These are phyloP conservation scores for Paramormyrops hopkinsi DNA, from an alignment of 2,797 vertebrate species.

Conservation along the genomic window DNA sequence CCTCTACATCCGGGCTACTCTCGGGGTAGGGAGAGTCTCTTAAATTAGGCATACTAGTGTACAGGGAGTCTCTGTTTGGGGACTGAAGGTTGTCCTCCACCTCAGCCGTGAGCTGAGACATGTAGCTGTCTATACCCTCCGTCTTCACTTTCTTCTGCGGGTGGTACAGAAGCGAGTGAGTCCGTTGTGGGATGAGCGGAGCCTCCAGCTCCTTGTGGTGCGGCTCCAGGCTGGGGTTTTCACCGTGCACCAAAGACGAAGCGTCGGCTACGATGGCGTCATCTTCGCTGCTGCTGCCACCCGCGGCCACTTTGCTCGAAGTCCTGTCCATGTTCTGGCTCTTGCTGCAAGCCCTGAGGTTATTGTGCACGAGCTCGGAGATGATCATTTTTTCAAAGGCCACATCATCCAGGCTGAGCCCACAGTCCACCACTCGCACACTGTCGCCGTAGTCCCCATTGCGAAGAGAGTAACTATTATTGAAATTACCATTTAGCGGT, in stretches of 20 bases:
- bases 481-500: slow-evolving; percentile 99
- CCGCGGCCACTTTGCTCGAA: slow-evolving; percentile 74
- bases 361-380: slow-evolving; percentile 98
- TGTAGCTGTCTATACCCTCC: slow-evolving; percentile 76
- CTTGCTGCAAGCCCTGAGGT: slow-evolving; percentile 89
- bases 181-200: slow-evolving; percentile 94
- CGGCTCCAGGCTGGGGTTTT: slow-evolving; percentile 73
- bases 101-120: slow-evolving; percentile 77
- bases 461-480: slow-evolving; percentile 97
- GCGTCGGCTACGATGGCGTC: slow-evolving; percentile 81
- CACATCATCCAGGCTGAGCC: slow-evolving; percentile 93
- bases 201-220: slow-evolving; percentile 87
- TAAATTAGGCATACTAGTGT: slow-evolving; percentile 97
- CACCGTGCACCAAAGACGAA: slow-evolving; percentile 84
- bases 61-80: slow-evolving; percentile 97
- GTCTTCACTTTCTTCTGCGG: slow-evolving; percentile 92
- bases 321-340: slow-evolving; percentile 82
- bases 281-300: slow-evolving; percentile 80
- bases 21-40: slow-evolving; percentile 91
- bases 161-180: slow-evolving; percentile 98
- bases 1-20: slow-evolving; percentile 81
- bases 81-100: slow-evolving; percentile 82
- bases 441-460: slow-evolving; percentile 89
- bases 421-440: slow-evolving; percentile 93
- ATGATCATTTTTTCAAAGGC: slow-evolving; percentile 99